Conservation (phyloP, 2,113 vertebrate genomes). For the pig (Sus scrofa) region T2T-Sscrofa CM000819.6:18509501-18510000, state of each 20-base stretch:
- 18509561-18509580: neutral
- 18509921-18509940: neutral
- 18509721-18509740: neutral
- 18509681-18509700: neutral
- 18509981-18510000: neutral
- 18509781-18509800: conserved; percentile 1
- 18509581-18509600: neutral
- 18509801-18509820: neutral
- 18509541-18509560: neutral
- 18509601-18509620: neutral
- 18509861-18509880: neutral
- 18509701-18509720: neutral
- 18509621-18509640: neutral
- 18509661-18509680: neutral
- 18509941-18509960: conserved; percentile 36
- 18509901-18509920: neutral
- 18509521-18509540: neutral
- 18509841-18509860: neutral
- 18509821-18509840: neutral
- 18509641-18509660: neutral
- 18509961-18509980: neutral
- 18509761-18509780: conserved; percentile 37
- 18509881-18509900: neutral
- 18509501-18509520: neutral
- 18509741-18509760: neutral